Evolutionary conservation across 2,888 invertebrate genomes (phyloP).

Genomic region (Conus canariensis): DNA sequence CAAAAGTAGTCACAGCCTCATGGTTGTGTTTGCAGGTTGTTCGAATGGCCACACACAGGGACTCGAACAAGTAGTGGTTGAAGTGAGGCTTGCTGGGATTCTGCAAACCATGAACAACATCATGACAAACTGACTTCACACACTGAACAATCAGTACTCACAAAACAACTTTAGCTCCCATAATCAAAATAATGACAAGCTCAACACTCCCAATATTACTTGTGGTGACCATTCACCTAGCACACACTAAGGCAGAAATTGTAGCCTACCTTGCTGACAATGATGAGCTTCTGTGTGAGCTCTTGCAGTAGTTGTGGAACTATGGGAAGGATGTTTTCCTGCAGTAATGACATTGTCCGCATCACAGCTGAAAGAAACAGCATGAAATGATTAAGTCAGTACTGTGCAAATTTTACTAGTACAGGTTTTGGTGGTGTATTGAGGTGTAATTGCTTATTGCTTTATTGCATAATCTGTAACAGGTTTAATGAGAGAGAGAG

Average conservation of each 20-base stretch:
- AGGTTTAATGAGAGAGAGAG: not conserved
- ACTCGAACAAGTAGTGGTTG: conserved; percentile 99
- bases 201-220: too few relatives aligned
- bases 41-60: conserved; percentile 86
- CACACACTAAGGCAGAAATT: not conserved
- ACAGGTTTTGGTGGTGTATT: not conserved
- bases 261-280: conserved; percentile 84
- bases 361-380: conserved; percentile 87
- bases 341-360: conserved; percentile 89
- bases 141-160: not conserved
- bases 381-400: not conserved
- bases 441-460: too few relatives aligned
- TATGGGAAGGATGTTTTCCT: conserved; percentile 89
- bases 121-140: not conserved
- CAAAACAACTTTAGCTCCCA: not conserved
- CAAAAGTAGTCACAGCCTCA: conserved; percentile 90
- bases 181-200: not conserved
- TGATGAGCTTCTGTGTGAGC: conserved; percentile 89
- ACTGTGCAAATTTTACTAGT: too few relatives aligned
- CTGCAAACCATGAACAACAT: conserved; percentile 75
- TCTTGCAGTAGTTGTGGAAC: conserved; percentile 90
- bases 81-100: conserved; percentile 98
- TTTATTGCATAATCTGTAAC: too few relatives aligned
- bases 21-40: conserved; percentile 89
- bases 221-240: too few relatives aligned